phyloP scores from a whole-genome alignment of 2,797 vertebrate species.

The Gadopsis bispinosus region DNA sequence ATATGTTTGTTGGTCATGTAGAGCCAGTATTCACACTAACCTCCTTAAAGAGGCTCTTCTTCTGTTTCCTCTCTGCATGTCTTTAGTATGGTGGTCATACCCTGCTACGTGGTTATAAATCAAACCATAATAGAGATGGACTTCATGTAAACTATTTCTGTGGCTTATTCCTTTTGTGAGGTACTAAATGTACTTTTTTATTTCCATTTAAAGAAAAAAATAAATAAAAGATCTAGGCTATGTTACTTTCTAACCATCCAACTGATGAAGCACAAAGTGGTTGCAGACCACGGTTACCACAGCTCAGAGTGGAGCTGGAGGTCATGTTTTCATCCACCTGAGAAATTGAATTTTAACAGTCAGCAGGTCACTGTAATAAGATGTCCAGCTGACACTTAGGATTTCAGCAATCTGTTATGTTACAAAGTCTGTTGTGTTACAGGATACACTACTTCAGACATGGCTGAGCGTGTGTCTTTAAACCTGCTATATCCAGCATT shows the following conservation, averaged over 20 bases:
- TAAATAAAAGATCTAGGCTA: not conserved
- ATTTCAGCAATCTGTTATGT: not conserved
- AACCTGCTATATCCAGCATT: not conserved
- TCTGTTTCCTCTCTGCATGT: not conserved
- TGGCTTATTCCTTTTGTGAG: not conserved
- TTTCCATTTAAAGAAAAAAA: not conserved
- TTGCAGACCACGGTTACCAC: not conserved
- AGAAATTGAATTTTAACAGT: not conserved
- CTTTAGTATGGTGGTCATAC: not conserved
- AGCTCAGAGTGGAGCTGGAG: not conserved
- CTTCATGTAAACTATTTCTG: not conserved
- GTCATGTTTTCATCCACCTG: not conserved
- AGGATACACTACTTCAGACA: not conserved
- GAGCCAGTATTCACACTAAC: not conserved
- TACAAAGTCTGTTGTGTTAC: not conserved
- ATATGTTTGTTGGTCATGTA: slow-evolving; percentile 1
- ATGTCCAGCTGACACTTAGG: not conserved
- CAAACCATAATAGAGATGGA: not conserved
- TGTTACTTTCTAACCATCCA: not conserved
- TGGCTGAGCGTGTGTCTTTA: not conserved
- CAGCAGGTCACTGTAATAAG: not conserved
- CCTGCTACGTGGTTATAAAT: not conserved
- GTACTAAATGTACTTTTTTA: not conserved
- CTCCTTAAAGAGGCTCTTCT: slow-evolving; percentile 2
- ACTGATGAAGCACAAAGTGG: not conserved